Conservation (phyloP, 2,797 vertebrate species). For the Monodelphis domestica region DNA sequence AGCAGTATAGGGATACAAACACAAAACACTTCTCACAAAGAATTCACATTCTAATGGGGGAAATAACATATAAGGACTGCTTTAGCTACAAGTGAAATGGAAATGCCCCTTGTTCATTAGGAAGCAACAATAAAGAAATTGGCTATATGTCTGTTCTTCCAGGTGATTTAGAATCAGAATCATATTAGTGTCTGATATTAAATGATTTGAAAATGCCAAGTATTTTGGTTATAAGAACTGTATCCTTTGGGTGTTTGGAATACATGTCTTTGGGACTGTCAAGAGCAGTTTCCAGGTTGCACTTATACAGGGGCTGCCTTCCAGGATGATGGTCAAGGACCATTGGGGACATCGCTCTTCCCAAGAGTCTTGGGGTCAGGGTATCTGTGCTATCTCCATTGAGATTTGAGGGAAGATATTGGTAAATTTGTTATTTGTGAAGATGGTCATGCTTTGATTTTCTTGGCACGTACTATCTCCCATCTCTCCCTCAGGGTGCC, state of each 20-base stretch:
- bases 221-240: not conserved
- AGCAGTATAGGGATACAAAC: not conserved
- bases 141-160: not conserved
- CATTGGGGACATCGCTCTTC: not conserved
- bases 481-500: not conserved
- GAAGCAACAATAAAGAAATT: not conserved
- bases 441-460: not conserved
- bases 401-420: not conserved
- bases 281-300: not conserved
- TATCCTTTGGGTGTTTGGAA: not conserved
- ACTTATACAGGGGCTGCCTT: not conserved
- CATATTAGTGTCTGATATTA: not conserved
- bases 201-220: not conserved
- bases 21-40: not conserved
- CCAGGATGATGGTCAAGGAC: not conserved
- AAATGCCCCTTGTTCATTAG: not conserved
- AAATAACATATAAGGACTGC: not conserved
- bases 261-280: not conserved
- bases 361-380: not conserved
- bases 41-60: not conserved
- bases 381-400: not conserved
- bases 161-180: not conserved
- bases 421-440: fast-evolving
- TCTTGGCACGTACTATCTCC: not conserved
- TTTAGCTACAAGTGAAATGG: not conserved